Percentiles rank a stretch among this genome's conserved stretches.
These are phyloP conservation scores for Aricia artaxerxes DNA, from an alignment of 2,888 invertebrate species.

Conservation along the genomic window DNA sequence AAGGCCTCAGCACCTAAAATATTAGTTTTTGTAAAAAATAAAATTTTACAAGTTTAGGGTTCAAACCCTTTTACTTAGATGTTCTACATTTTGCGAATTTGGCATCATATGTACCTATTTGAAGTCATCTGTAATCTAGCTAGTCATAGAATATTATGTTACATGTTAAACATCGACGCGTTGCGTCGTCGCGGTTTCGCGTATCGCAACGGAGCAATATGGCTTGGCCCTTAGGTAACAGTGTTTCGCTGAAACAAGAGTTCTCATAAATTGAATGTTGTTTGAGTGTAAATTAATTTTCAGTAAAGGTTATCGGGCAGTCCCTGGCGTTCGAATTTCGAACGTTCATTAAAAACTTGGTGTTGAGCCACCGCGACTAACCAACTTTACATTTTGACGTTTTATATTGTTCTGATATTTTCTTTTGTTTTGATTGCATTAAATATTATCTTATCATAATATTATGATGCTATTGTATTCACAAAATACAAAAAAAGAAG, in stretches of 20 bases:
- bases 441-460: too few relatives aligned
- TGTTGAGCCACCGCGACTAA: neutral
- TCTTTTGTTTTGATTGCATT: neutral
- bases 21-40: too few relatives aligned
- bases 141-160: neutral
- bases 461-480: too few relatives aligned
- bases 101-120: too few relatives aligned
- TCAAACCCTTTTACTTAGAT: too few relatives aligned
- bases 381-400: neutral
- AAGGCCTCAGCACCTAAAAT: too few relatives aligned
- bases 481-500: too few relatives aligned
- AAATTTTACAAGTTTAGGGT: too few relatives aligned
- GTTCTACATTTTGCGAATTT: too few relatives aligned
- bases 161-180: neutral
- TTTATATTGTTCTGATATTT: neutral
- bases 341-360: slow-evolving; percentile 20
- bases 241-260: neutral
- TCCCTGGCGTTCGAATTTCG: neutral
- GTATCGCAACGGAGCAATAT: neutral
- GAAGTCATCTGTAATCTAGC: neutral
- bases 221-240: neutral
- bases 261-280: slow-evolving; percentile 12
- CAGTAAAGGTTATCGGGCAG: slow-evolving; percentile 9
- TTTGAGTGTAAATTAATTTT: slow-evolving; percentile 18
- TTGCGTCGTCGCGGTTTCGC: neutral